Base-by-base conservation (phyloP, 2,113 vertebrate genomes). In the Dromiciops gliroides region DNA sequence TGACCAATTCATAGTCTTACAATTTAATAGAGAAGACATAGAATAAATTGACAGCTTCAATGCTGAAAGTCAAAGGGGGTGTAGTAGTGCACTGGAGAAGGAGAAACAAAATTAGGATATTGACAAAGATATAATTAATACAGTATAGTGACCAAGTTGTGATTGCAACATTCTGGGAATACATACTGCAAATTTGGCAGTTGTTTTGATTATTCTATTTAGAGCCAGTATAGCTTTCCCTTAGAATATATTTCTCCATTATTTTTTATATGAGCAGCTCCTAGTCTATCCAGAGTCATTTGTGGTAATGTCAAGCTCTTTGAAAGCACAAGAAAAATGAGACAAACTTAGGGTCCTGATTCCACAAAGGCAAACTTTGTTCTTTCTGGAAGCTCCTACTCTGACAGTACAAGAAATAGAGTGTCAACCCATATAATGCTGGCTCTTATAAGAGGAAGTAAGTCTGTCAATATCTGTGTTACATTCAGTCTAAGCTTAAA, bases 401-500 rank as follows among this genome's bases (percentile, higher is more conserved):
- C 19, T 83, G 44, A 83, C 23, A n/a, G 23, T 2, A 44, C 37
- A 44, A 83, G n/a, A 83, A 83, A 44, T 83, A 44, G 37, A 83
- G 16, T 83, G n/a, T 37, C 6, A 23, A 44, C 8, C n/a, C n/a
- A 44, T 2, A 83, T 83, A 83, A 83, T 44, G 16, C 67, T 83
- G 67, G 16, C n/a, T 19, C n/a, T 44, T 16, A 44, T 22, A 83
- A 83, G n/a, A 22, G n/a, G 67, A 83, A 83, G 67, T 7, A 83
- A 83, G 44, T 44, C 67, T 83, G 23, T 83, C 67, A 83, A n/a
- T 37, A 1, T 83, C 37, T 44, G 16, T 83, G 4, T 83, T 83
- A 6, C 19, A 44, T 83, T 83, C 67, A 83, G 19, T 89, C 19
- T 52, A 95, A 94, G 28, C 91, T 75, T 51, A 94, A 94, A 75